phyloP scores from a whole-genome alignment of 2,113 vertebrate species.

The Acinonyx jubatus region DNA sequence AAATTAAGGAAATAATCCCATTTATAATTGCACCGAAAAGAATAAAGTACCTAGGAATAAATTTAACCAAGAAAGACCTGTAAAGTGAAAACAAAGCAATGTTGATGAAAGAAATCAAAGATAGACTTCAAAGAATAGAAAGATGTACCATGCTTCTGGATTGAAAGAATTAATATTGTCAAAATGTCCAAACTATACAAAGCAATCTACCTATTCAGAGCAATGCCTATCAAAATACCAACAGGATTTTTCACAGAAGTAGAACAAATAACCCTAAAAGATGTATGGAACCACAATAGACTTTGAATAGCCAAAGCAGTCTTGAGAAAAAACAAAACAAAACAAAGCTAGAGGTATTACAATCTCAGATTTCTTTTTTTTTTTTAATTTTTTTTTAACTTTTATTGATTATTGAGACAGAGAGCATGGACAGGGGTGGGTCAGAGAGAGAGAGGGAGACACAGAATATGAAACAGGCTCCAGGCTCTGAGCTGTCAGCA shows the following conservation, averaged over 20 bases:
- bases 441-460: too few relatives aligned
- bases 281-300: not conserved
- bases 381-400: too few relatives aligned
- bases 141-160: not conserved
- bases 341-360: not conserved
- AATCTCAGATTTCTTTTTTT: not conserved
- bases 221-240: not conserved
- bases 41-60: not conserved
- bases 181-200: not conserved
- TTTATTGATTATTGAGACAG: too few relatives aligned
- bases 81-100: not conserved
- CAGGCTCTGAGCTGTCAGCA: too few relatives aligned
- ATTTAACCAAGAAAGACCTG: not conserved
- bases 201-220: not conserved
- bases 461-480: too few relatives aligned
- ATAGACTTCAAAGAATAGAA: not conserved
- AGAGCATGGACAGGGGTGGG: too few relatives aligned
- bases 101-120: not conserved
- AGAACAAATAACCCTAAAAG: not conserved
- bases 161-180: not conserved
- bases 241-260: not conserved
- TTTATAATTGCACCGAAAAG: not conserved
- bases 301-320: not conserved
- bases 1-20: not conserved
- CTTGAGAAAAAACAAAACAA: not conserved